Percentiles rank a stretch among this genome's conserved stretches.
phyloP scores from a whole-genome alignment of 2,113 vertebrate species.

The Triplophysa rosa region DNA sequence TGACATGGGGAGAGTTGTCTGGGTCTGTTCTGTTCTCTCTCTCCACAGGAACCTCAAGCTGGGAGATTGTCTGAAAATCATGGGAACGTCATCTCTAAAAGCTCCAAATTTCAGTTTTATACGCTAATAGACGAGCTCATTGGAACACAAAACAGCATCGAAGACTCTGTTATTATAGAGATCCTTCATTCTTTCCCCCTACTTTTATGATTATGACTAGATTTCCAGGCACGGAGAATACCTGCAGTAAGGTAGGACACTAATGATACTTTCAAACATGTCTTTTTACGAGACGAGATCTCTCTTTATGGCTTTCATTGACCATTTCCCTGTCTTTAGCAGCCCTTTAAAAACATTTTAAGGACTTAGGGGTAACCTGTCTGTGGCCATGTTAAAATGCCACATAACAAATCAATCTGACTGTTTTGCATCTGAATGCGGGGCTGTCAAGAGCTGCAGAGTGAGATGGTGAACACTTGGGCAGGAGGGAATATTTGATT shows the following conservation, averaged over 20 bases:
- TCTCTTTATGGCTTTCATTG: conserved; percentile 69
- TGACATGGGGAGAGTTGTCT: conserved; percentile 61
- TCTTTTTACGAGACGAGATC: conserved; percentile 68
- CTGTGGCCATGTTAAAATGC: conserved; percentile 69
- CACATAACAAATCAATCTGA: conserved; percentile 74
- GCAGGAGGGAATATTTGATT: conserved; percentile 46
- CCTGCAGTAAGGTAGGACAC: conserved; percentile 7
- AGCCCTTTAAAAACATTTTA: conserved; percentile 71
- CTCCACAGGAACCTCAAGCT: conserved; percentile 27
- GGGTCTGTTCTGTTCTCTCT: conserved; percentile 15
- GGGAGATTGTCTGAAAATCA: conserved; percentile 41
- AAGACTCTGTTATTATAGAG: background rate
- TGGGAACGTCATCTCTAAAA: conserved; percentile 26
- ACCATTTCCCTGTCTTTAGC: conserved; percentile 64
- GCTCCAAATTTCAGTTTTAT: conserved; percentile 1
- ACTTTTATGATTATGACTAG: background rate
- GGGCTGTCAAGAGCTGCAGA: conserved; percentile 25
- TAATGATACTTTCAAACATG: conserved; percentile 52
- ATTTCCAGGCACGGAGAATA: background rate
- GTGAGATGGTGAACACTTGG: conserved; percentile 62
- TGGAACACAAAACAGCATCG: background rate
- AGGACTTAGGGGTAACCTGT: conserved; percentile 68
- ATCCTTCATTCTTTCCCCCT: background rate
- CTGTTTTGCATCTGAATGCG: conserved; percentile 69
- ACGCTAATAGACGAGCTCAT: background rate